Base-by-base conservation (phyloP, 2,113 vertebrate species). In the Podilymbus podiceps region DNA sequence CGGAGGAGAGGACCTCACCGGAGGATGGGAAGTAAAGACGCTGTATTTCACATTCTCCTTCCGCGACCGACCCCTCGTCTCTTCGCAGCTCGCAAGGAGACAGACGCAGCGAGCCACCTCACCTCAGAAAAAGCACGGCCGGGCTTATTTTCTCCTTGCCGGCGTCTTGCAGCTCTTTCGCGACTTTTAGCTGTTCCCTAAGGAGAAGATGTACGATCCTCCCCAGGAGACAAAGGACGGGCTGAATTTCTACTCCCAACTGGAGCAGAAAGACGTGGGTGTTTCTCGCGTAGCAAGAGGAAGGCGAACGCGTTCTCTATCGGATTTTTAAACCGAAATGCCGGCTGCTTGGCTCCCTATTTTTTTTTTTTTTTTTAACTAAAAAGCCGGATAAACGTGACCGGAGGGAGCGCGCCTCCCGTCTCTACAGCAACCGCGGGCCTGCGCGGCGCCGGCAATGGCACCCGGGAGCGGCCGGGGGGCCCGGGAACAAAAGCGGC, bases 401-500 rank as follows among this genome's bases (percentile, higher is more conserved):
- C 24, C 24, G 47, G 24, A 35, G 67, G 66, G 22, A 44, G 52
- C 62, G 47, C 15, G 66, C 81, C 85, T 73, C 63, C 60, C 1
- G 93, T 95, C 93, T 89, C 93, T 83, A 93, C 76, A 55, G 89
- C 95, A 94, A 93, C 94, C 58, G 75, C 15, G 82, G 50, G 40
- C 63, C 38, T 11, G 64, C 35, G 74, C 46, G 44, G 81, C 40
- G 63, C 68, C 2, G n/a, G 35, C 71, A 18, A 5, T 2, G 60
- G 82, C 86, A 59, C 86, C 59, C 40, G 47, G 63, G 44, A 82
- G 73, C 31, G 15, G 49, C 71, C 38, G 7, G 31, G 25, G 31
- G 25, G 24, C 15, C 7, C 1, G 78, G 52, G 44, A 83, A 90
- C 91, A 96, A 91, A 92, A 92, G 93, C 78, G 40, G 38, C 33